A percentile compares a stretch with the other conserved stretches of the same genome.
Evolutionary conservation across 2,113 vertebrate genomes (phyloP).

Genomic region (Camelus bactrianus): DNA sequence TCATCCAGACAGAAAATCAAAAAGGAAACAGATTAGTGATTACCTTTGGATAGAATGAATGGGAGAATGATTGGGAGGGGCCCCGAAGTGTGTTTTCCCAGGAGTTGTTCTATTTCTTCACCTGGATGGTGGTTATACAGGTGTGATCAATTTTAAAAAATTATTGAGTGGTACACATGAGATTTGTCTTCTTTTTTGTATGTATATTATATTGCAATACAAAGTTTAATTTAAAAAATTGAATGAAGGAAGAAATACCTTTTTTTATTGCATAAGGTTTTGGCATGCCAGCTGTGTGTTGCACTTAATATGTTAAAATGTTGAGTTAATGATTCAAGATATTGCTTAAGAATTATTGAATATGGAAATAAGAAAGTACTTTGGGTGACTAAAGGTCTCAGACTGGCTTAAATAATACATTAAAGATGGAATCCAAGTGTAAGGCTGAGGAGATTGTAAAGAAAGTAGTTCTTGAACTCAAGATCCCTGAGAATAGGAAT

Average conservation of each 20-base stretch:
- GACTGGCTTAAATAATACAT: neutral
- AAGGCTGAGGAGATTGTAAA: neutral
- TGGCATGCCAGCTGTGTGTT: neutral
- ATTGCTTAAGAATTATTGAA: neutral
- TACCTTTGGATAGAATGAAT: neutral
- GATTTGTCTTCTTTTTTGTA: neutral
- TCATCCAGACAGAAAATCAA: too few relatives aligned
- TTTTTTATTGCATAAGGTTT: neutral
- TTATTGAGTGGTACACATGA: neutral
- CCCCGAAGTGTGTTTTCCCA: neutral
- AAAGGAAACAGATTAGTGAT: neutral
- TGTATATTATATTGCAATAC: neutral
- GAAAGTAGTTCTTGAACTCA: neutral
- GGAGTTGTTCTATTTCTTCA: neutral
- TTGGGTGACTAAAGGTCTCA: neutral
- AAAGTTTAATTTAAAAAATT: neutral
- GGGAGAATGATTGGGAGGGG: neutral
- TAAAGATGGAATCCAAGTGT: neutral
- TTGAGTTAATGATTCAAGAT: neutral
- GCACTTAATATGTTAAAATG: neutral
- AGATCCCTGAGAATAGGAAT: neutral
- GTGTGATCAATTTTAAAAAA: neutral
- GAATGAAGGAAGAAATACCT: neutral
- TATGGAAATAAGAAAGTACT: constrained; percentile 2
- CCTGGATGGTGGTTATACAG: neutral